Base-by-base conservation (phyloP, 2,113 vertebrate species). In the Gambusia affinis region DNA sequence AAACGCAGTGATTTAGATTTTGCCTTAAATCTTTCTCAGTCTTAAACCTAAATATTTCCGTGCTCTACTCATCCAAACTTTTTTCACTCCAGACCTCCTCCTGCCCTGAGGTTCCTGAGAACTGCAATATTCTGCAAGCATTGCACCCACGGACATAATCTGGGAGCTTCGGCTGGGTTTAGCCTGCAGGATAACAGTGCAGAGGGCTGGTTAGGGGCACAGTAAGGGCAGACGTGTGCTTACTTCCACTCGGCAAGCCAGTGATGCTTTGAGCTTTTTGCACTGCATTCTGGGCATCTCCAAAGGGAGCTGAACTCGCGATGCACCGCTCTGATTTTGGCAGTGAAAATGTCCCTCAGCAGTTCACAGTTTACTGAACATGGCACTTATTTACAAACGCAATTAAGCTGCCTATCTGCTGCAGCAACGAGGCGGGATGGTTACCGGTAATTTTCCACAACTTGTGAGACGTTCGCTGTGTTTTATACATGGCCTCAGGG, bases 241-340 rank as follows among this genome's bases (percentile, higher is more conserved):
- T 80, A 60, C 39, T 82, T 84, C 76, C 71, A 82, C 54, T 80
- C 73, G 33, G 79, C 31, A 65, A 63, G 72, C 67, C 15, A 70
- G 63, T 68, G 72, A 75, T 28, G 44, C 60, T 70, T 42, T 44
- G 0, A 75, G 47, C 51, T 66, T 81, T 71, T 74, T 69, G 31
- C 72, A 42, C 44, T 44, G 64, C 30, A 73, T 73, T 78, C 60
- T 71, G 72, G 78, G 77, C 73, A 66, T 71, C 73, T 79, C 64
- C 70, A 29, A 73, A 73, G 64, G 63, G 72, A 65, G 44, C 42
- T 85, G 75, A 80, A 60, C 78, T 78, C 60, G 6, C 63, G 1
- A 35, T 72, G 80, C 71, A 61, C 70, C 39, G 65, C 78, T 42
- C 62, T 28, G 35, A 60, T 64, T 61, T 24, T 60, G 67, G 64